Conservation (phyloP, 2,113 vertebrate genomes). For the Takifugu bimaculatus region DNA sequence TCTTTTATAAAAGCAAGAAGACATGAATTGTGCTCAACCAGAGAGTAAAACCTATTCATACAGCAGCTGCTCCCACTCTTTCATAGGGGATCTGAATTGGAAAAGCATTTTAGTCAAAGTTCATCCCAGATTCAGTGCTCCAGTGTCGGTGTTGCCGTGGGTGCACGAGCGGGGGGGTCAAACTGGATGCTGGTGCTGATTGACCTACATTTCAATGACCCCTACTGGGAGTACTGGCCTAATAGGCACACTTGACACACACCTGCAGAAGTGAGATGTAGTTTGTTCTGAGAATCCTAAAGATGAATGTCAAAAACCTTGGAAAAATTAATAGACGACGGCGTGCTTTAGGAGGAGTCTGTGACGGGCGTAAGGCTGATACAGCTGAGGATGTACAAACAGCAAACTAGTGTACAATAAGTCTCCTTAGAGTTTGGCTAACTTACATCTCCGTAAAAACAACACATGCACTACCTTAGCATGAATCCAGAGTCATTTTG, state of each 20-base stretch:
- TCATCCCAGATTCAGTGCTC: slow-evolving; percentile 15
- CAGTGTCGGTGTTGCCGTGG: slow-evolving; percentile 53
- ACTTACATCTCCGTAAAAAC: slow-evolving; percentile 44
- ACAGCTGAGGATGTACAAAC: slow-evolving; percentile 32
- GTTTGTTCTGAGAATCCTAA: too few species aligned
- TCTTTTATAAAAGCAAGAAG: slow-evolving; percentile 64
- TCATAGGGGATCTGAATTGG: slow-evolving; percentile 53
- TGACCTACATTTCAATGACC: slow-evolving; percentile 60
- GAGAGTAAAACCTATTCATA: slow-evolving; percentile 62
- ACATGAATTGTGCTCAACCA: slow-evolving; percentile 56
- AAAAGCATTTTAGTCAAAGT: slow-evolving; percentile 43
- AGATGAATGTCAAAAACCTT: too few species aligned
- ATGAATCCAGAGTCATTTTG: slow-evolving; percentile 40
- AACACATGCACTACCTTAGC: slow-evolving; percentile 56
- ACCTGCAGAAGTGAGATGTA: neutral
- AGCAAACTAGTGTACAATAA: slow-evolving; percentile 43
- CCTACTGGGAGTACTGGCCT: slow-evolving; percentile 40
- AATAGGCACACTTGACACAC: slow-evolving; percentile 26
- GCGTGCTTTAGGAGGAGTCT: too few species aligned
- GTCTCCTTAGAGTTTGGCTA: slow-evolving; percentile 60
- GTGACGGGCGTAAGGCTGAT: neutral
- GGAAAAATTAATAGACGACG: too few species aligned
- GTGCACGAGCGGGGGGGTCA: slow-evolving; percentile 41
- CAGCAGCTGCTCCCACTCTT: slow-evolving; percentile 63
- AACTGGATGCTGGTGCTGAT: slow-evolving; percentile 45